phyloP scores from a whole-genome alignment of 2,113 vertebrate species.

The Burhinus bistriatus region DNA sequence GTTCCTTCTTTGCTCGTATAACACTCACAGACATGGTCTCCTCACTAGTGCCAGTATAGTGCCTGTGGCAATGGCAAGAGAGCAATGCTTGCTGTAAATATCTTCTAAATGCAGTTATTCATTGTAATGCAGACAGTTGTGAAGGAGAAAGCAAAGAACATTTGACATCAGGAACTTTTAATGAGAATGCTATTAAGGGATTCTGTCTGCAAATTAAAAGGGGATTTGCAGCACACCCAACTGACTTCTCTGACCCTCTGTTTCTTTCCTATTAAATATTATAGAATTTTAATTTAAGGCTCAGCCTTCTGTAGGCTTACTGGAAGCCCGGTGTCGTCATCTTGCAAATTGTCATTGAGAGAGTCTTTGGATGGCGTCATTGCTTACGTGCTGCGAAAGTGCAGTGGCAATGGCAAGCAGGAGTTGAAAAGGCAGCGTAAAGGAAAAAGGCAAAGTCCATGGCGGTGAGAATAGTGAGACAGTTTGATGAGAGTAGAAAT shows the following conservation, averaged over 20 bases:
- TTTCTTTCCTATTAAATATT: neutral
- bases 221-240: neutral
- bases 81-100: neutral
- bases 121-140: neutral
- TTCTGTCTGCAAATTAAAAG: neutral
- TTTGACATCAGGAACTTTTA: neutral
- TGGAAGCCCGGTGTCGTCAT: neutral
- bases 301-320: neutral
- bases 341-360: neutral
- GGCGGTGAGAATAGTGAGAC: neutral
- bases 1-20: neutral
- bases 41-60: neutral
- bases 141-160: neutral
- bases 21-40: neutral
- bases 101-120: neutral
- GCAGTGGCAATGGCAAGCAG: neutral
- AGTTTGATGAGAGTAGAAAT: neutral
- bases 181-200: neutral
- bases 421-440: neutral
- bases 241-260: neutral
- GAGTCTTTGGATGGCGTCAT: neutral
- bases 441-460: neutral
- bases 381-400: neutral
- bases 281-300: neutral
- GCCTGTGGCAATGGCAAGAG: neutral